A percentile compares a stretch with the other conserved stretches of the same genome.
Evolutionary conservation across 2,888 invertebrate genomes (phyloP).

Genomic region (Mythimna vitellina): DNA sequence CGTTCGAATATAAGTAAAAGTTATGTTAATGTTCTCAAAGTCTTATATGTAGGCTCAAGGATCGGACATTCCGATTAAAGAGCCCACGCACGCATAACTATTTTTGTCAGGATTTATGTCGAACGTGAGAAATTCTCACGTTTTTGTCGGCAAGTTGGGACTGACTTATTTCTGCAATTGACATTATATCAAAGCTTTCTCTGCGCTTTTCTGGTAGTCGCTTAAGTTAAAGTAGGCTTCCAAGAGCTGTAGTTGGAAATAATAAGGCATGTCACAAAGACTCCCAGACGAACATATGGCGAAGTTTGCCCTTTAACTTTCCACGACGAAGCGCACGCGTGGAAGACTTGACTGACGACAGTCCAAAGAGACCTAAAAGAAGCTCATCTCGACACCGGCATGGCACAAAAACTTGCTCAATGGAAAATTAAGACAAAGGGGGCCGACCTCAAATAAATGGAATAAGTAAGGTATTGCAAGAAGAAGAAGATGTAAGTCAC

Average conservation of each 20-base stretch:
- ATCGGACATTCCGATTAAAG: constrained; percentile 33
- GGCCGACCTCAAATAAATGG: too few relatives aligned
- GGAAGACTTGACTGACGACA: too few relatives aligned
- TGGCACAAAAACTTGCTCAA: too few relatives aligned
- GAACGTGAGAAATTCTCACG: constrained; percentile 10
- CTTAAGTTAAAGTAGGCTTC: too few relatives aligned
- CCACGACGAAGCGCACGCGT: too few relatives aligned
- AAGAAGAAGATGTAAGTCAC: too few relatives aligned
- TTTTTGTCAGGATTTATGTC: constrained; percentile 30
- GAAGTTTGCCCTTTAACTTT: too few relatives aligned
- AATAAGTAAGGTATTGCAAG: too few relatives aligned
- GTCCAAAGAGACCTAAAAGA: too few relatives aligned
- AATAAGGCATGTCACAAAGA: neutral
- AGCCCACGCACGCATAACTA: constrained; percentile 22
- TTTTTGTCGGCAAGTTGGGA: constrained; percentile 9
- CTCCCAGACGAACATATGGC: too few relatives aligned
- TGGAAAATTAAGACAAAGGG: too few relatives aligned
- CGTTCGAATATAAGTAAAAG: constrained; percentile 44
- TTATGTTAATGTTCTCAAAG: constrained; percentile 44
- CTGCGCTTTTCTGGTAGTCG: neutral
- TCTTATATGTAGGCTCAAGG: constrained; percentile 23
- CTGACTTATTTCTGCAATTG: neutral
- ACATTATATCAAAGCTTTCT: neutral
- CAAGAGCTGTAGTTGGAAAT: neutral
- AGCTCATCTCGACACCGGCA: too few relatives aligned